These are phyloP conservation scores for Morpho helenor DNA, from an alignment of 2,888 invertebrate genomes.

Conservation along the genomic window DNA sequence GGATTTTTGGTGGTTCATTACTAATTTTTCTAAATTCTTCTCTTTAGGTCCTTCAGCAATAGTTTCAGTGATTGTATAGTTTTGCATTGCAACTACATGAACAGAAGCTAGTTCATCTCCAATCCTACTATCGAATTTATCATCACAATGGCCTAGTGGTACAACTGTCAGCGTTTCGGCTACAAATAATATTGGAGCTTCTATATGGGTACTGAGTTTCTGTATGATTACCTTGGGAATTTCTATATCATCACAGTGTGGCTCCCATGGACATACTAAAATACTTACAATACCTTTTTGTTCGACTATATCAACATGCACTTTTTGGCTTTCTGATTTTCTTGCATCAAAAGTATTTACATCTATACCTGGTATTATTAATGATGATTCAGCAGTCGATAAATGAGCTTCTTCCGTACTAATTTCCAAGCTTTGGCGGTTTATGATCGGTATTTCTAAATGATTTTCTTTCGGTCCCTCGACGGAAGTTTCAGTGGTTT, in stretches of 20 bases:
- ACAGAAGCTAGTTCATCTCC: neutral
- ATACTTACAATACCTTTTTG: conserved; percentile 20
- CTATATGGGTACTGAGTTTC: too few relatives aligned
- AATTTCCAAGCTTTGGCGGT: too few relatives aligned
- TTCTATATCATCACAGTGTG: too few relatives aligned
- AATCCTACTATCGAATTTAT: too few relatives aligned
- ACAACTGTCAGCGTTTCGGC: too few relatives aligned
- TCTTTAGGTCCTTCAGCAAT: too few relatives aligned
- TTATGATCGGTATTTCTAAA: neutral
- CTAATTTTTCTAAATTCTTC: too few relatives aligned
- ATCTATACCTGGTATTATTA: conserved; percentile 14
- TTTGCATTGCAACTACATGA: too few relatives aligned
- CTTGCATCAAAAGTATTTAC: conserved; percentile 13
- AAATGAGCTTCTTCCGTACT: conserved; percentile 5
- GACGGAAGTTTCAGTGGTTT: neutral
- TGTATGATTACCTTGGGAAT: too few relatives aligned
- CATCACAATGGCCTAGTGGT: too few relatives aligned
- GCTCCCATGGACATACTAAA: conserved; percentile 3
- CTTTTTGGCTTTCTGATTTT: conserved; percentile 11
- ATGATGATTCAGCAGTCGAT: conserved; percentile 10
- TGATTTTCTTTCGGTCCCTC: conserved; percentile 6
- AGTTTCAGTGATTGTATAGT: neutral
- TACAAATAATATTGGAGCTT: too few relatives aligned
- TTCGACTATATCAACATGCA: conserved; percentile 18
- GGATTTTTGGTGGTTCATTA: too few relatives aligned